Percentiles rank a stretch among this genome's conserved stretches.
Evolutionary conservation across 2,888 invertebrate species (phyloP).

Genomic region (Trachelus stipa): DNA sequence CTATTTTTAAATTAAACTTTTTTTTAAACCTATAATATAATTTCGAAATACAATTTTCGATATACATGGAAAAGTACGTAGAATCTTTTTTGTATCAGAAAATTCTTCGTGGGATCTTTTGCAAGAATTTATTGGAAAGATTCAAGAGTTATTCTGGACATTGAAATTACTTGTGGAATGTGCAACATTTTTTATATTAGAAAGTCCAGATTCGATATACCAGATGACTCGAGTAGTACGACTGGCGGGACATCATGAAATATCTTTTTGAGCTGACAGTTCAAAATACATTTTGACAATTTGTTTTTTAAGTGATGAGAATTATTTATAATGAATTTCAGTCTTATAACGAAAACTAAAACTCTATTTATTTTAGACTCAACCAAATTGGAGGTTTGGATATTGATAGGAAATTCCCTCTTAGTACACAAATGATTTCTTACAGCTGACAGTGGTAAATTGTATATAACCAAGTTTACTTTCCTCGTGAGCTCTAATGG

Average conservation of each 20-base stretch:
- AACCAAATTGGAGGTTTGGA: background rate
- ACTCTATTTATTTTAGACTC: background rate
- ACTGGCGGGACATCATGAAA: background rate
- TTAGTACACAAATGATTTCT: background rate
- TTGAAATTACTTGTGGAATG: no score
- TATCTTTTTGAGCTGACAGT: background rate
- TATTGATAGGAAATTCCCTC: background rate
- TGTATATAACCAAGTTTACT: background rate
- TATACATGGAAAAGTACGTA: background rate
- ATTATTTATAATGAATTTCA: background rate
- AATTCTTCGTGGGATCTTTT: background rate
- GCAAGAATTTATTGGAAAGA: background rate
- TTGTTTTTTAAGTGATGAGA: background rate
- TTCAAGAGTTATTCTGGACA: no score
- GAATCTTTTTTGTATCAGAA: background rate
- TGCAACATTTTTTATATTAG: no score
- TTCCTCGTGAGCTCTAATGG: background rate
- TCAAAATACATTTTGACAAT: background rate
- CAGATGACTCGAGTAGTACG: background rate
- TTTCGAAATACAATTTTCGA: background rate
- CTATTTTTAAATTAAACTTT: no score
- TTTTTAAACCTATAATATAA: background rate
- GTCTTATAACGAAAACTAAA: background rate
- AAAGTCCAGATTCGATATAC: background rate
- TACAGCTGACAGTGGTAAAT: background rate